Evolutionary conservation across 2,888 invertebrate genomes (phyloP).

Genomic region (Philaethria dido): DNA sequence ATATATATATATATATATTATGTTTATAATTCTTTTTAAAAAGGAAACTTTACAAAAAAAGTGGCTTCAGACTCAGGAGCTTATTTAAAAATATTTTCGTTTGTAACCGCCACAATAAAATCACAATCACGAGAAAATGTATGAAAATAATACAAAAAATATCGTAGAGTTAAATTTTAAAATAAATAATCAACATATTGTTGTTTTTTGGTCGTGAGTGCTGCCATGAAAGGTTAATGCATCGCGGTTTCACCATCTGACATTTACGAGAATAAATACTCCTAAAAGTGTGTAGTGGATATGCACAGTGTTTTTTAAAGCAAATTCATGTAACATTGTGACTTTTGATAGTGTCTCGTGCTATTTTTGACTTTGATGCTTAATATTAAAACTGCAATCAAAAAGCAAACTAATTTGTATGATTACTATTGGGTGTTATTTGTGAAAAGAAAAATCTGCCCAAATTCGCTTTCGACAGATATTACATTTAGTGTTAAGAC

Average conservation of each 20-base stretch:
- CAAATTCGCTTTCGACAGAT: too few species aligned
- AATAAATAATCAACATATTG: constrained; percentile 7
- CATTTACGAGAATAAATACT: neutral
- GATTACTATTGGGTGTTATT: too few species aligned
- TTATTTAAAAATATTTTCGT: too few species aligned
- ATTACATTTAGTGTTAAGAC: too few species aligned
- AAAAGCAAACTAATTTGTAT: too few species aligned
- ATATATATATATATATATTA: too few species aligned
- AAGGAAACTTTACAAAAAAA: too few species aligned
- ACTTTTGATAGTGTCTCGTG: neutral
- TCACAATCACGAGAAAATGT: too few species aligned
- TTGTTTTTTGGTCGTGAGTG: neutral
- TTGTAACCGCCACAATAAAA: neutral
- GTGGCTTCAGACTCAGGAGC: too few species aligned
- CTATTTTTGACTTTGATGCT: neutral
- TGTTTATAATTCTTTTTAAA: too few species aligned
- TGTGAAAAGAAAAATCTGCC: too few species aligned
- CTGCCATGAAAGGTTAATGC: constrained; percentile 17
- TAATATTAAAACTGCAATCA: neutral
- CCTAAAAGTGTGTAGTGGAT: neutral
- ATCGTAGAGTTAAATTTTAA: neutral
- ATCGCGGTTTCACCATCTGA: constrained; percentile 14
- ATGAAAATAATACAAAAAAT: neutral
- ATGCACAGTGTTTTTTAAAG: neutral
- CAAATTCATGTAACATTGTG: neutral